Conservation (phyloP, 2,888 invertebrate genomes). For the Pseudococcus longispinus region DNA sequence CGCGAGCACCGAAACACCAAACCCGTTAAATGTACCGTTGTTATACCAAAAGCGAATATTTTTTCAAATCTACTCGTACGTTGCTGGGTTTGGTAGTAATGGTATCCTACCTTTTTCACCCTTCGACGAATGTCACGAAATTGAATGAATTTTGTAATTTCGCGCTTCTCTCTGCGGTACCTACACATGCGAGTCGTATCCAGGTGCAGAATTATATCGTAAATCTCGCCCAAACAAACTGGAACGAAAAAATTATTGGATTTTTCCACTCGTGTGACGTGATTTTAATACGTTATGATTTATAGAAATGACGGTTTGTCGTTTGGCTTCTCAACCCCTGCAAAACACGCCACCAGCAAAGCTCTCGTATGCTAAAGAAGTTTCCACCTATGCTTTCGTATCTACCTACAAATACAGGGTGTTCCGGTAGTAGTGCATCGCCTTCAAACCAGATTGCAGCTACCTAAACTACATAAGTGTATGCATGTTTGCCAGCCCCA, state of each 20-base stretch:
- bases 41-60: not conserved
- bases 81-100: no score
- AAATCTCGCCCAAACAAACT: not conserved
- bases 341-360: not conserved
- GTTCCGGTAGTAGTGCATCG: not conserved
- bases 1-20: not conserved
- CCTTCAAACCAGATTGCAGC: no score
- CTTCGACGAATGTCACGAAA: not conserved
- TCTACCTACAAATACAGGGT: not conserved
- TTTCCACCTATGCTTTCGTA: not conserved
- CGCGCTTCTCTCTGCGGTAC: not conserved
- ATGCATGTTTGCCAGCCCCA: no score
- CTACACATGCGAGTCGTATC: not conserved
- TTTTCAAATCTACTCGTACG: no score
- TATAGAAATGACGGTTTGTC: not conserved
- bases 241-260: constrained; percentile 28
- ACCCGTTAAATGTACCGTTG: not conserved
- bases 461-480: no score
- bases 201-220: constrained; percentile 12
- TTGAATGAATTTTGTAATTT: constrained; percentile 28
- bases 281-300: constrained; percentile 27
- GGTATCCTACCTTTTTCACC: not conserved
- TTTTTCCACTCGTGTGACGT: constrained; percentile 1
- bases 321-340: not conserved
- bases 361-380: not conserved